Percentiles rank a stretch among this genome's conserved stretches.
Conservation (phyloP, 37 sponge, comb jelly and placozoan species). For the Ianthella basta region DNA sequence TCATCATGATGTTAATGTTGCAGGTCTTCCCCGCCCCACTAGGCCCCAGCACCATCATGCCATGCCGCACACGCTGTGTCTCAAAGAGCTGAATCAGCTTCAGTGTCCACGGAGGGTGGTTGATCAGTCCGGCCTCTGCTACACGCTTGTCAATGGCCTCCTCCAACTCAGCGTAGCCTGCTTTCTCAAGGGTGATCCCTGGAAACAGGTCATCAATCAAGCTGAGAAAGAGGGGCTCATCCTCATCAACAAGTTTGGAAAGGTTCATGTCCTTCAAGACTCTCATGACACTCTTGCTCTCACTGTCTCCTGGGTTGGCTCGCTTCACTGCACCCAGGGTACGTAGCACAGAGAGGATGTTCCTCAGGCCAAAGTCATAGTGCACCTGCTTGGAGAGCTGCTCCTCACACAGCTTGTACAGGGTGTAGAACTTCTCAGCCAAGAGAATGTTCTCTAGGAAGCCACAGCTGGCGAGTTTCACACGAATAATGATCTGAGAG, state of each 20-base stretch:
- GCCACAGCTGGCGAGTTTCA: slow-evolving; percentile 96
- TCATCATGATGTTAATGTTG: slow-evolving; percentile 93
- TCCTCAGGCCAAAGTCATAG: slow-evolving; percentile 98
- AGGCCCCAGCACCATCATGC: slow-evolving; percentile 98
- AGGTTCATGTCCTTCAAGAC: slow-evolving; percentile 99
- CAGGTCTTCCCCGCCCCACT: slow-evolving; percentile 96
- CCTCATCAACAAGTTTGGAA: slow-evolving; percentile 99
- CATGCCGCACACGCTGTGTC: slow-evolving; percentile 97
- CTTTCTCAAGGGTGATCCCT: slow-evolving; percentile 88
- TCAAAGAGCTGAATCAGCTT: slow-evolving; percentile 98
- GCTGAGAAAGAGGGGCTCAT: slow-evolving; percentile 97
- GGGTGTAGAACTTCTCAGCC: slow-evolving; percentile 96
- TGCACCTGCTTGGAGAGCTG: slow-evolving; percentile 99
- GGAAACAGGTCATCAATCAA: slow-evolving; percentile 99
- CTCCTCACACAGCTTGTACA: slow-evolving; percentile 99
- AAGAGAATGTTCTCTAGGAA: slow-evolving; percentile 93
- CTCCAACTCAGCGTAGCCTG: slow-evolving; percentile 90
- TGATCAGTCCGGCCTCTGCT: slow-evolving; percentile 80
- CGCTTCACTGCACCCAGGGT: slow-evolving; percentile 96
- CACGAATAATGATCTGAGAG: slow-evolving; percentile 95
- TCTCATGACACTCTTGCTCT: slow-evolving; percentile 97
- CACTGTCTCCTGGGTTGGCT: slow-evolving; percentile 85
- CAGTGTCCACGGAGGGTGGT: slow-evolving; percentile 95
- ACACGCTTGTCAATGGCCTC: slow-evolving; percentile 92
- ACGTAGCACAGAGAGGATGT: slow-evolving; percentile 97